phyloP scores from a whole-genome alignment of 2,888 invertebrate species.

The Conops quadrifasciatus region DNA sequence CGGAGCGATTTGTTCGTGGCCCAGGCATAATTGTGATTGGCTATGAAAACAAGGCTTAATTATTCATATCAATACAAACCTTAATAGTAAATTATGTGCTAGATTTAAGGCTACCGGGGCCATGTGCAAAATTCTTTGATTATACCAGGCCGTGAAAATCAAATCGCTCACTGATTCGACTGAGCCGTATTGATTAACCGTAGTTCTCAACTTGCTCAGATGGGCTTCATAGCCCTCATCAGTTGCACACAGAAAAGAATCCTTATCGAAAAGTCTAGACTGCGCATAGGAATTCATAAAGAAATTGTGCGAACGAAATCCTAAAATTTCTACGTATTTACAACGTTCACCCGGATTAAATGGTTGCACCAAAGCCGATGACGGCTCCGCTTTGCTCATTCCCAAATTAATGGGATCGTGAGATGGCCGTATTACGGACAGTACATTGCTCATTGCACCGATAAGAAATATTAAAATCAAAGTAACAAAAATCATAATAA shows the following conservation, averaged over 20 bases:
- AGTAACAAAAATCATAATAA: constrained; percentile 67
- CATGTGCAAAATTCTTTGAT: constrained; percentile 73
- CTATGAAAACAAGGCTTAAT: too few species aligned
- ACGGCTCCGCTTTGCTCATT: constrained; percentile 17
- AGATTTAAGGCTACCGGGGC: constrained; percentile 54
- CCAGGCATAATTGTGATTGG: too few species aligned
- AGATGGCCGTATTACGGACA: constrained; percentile 41
- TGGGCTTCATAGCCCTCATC: not conserved
- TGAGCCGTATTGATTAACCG: constrained; percentile 47
- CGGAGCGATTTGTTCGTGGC: too few species aligned
- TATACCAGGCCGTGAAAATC: constrained; percentile 58
- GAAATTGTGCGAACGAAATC: constrained; percentile 13
- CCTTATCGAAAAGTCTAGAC: constrained; percentile 20
- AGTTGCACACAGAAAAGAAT: constrained; percentile 9
- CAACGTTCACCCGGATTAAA: constrained; percentile 35
- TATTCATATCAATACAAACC: constrained; percentile 45
- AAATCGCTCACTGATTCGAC: constrained; percentile 41
- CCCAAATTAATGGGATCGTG: constrained; percentile 47
- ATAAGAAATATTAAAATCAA: constrained; percentile 49
- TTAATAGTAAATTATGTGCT: constrained; percentile 64
- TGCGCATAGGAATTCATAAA: constrained; percentile 15
- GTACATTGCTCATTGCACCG: constrained; percentile 43
- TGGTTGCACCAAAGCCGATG: constrained; percentile 25
- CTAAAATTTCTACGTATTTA: constrained; percentile 46
- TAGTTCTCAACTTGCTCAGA: constrained; percentile 23